These are phyloP conservation scores for Mizuhopecten yessoensis DNA, from an alignment of 1,140 invertebrate genomes.

Conservation along the genomic window DNA sequence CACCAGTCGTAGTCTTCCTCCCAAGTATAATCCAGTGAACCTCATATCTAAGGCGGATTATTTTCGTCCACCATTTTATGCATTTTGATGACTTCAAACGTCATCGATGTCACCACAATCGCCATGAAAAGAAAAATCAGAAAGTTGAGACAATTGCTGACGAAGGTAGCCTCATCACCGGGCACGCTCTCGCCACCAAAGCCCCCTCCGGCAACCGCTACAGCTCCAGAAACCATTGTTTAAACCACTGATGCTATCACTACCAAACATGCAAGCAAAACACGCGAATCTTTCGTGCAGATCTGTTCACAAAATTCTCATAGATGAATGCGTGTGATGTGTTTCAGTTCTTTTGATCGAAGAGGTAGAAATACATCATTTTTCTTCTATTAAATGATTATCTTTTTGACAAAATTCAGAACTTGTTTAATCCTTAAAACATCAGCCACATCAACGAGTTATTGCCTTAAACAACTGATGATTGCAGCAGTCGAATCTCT, in stretches of 20 bases:
- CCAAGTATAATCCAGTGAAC: not conserved
- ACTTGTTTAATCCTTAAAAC: no score
- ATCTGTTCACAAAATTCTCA: not conserved
- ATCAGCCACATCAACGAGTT: no score
- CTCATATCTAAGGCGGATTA: not conserved
- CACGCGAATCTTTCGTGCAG: not conserved
- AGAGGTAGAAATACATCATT: no score
- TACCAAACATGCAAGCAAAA: not conserved
- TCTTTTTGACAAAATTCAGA: no score
- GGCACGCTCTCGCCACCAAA: not conserved
- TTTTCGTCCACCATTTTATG: not conserved
- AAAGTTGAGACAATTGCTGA: not conserved
- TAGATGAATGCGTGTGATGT: no score
- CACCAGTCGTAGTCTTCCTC: no score
- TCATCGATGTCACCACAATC: not conserved
- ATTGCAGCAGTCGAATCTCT: no score
- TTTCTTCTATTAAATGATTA: no score
- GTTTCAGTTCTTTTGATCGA: no score
- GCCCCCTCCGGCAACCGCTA: not conserved
- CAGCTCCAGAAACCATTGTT: not conserved
- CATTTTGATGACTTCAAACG: not conserved
- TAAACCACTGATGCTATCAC: not conserved
- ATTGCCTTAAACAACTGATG: no score
- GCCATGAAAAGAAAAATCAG: not conserved
- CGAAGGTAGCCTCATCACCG: not conserved